These are phyloP conservation scores for Drosophila melanosoma DNA, from an alignment of 2,888 invertebrate species.

Conservation along the genomic window DNA sequence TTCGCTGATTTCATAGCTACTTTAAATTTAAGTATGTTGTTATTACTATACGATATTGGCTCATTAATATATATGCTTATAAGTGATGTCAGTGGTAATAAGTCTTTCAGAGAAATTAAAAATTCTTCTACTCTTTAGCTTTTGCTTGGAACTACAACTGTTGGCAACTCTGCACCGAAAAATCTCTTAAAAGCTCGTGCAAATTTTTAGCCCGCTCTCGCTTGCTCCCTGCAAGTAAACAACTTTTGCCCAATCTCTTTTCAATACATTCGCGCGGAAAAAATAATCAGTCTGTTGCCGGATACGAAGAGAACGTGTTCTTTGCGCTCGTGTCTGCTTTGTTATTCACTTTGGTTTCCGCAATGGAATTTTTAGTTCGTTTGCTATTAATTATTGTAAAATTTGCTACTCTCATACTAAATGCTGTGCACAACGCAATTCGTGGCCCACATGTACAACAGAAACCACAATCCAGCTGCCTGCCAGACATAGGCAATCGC, in stretches of 20 bases:
- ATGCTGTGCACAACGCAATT: slow-evolving; percentile 12
- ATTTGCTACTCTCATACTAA: slow-evolving; percentile 38
- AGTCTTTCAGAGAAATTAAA: background rate
- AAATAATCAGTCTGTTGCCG: slow-evolving; percentile 25
- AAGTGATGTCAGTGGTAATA: background rate
- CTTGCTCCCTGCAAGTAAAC: background rate
- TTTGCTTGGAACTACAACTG: background rate
- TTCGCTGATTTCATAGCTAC: background rate
- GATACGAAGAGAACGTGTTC: background rate
- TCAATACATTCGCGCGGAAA: background rate
- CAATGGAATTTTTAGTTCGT: slow-evolving; percentile 77
- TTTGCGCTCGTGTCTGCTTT: accelerated
- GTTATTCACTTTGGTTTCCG: background rate
- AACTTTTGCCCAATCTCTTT: background rate
- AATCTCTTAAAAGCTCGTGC: background rate
- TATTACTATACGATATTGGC: background rate
- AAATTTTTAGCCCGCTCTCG: slow-evolving; percentile 1
- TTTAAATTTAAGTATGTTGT: background rate
- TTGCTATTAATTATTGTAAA: slow-evolving; percentile 60
- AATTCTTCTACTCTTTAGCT: background rate
- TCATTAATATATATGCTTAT: background rate
- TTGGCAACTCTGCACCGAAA: background rate
- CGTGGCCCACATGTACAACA: background rate
- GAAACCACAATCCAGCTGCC: background rate
- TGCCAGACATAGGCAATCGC: slow-evolving; percentile 65